Conservation (phyloP, 1,140 invertebrate genomes). For the Antheraea pernyi region DNA sequence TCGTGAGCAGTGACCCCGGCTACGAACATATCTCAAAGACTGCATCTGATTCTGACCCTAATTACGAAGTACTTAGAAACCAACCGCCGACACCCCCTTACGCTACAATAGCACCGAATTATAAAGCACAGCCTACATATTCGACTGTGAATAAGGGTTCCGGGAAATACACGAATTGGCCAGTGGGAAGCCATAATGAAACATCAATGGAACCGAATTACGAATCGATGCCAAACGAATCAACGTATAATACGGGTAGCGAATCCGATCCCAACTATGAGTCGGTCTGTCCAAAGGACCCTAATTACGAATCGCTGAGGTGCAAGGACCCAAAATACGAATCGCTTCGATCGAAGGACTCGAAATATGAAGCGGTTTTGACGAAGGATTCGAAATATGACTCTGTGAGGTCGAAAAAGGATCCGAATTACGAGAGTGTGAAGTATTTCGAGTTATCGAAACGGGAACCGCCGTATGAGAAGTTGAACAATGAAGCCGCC, state of each 20-base stretch:
- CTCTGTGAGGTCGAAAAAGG: constrained; percentile 68
- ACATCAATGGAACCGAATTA: constrained; percentile 78
- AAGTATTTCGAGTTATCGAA: constrained; percentile 78
- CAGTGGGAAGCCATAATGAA: constrained; percentile 67
- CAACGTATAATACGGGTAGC: constrained; percentile 83
- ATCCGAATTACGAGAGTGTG: constrained; percentile 80
- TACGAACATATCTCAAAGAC: constrained; percentile 80
- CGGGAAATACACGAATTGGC: constrained; percentile 62
- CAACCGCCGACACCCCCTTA: constrained; percentile 75
- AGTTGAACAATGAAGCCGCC: constrained; percentile 62
- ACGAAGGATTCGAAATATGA: constrained; percentile 75
- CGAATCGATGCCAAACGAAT: constrained; percentile 85
- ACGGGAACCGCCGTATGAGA: constrained; percentile 78
- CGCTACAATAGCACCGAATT: constrained; percentile 69
- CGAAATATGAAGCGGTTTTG: constrained; percentile 85
- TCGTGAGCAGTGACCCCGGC: constrained; percentile 81
- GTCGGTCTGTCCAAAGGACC: constrained; percentile 85
- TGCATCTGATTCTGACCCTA: constrained; percentile 83
- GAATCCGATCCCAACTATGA: constrained; percentile 84
- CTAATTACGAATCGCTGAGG: constrained; percentile 86
- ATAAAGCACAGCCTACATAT: constrained; percentile 73
- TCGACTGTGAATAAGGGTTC: constrained; percentile 79
- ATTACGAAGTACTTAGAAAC: constrained; percentile 85
- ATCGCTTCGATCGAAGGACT: constrained; percentile 77
- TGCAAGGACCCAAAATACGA: constrained; percentile 76